phyloP scores from a whole-genome alignment of 2,888 invertebrate genomes.

The Stictocephala bisonia region DNA sequence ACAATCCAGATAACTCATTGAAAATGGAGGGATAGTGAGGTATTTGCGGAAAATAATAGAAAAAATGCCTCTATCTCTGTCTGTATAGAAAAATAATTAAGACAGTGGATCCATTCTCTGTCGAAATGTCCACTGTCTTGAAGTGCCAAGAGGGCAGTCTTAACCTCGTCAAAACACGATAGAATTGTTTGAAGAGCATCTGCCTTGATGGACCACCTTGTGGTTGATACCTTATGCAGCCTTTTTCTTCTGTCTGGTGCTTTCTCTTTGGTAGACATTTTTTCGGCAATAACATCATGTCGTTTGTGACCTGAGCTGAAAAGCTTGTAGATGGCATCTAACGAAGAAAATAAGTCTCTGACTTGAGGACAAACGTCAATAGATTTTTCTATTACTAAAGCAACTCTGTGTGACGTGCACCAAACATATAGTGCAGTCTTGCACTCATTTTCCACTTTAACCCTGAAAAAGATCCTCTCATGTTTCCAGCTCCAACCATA shows the following conservation, averaged over 20 bases:
- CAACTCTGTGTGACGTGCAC: slow-evolving; percentile 24
- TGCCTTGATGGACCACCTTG: not conserved
- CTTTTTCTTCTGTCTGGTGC: not conserved
- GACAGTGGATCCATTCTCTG: too few species aligned
- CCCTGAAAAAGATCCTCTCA: not conserved
- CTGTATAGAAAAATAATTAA: too few species aligned
- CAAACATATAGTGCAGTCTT: slow-evolving; percentile 21
- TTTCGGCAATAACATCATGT: slow-evolving; percentile 8
- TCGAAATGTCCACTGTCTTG: too few species aligned
- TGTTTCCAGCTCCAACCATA: slow-evolving; percentile 6
- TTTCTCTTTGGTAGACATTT: slow-evolving; percentile 10
- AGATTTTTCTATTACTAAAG: slow-evolving; percentile 3
- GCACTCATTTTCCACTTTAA: not conserved
- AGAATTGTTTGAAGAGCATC: not conserved
- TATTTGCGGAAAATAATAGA: too few species aligned
- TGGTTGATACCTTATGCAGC: not conserved
- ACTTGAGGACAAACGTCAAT: not conserved
- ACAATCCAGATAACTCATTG: too few species aligned
- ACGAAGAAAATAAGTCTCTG: not conserved
- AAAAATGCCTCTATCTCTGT: too few species aligned
- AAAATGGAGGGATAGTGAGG: too few species aligned
- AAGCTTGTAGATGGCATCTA: not conserved
- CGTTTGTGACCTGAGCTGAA: slow-evolving; percentile 6
- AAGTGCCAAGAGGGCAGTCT: too few species aligned
- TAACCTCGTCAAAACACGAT: too few species aligned